Evolutionary conservation across 2,113 vertebrate genomes (phyloP).

Genomic region (Empidonax alnorum): DNA sequence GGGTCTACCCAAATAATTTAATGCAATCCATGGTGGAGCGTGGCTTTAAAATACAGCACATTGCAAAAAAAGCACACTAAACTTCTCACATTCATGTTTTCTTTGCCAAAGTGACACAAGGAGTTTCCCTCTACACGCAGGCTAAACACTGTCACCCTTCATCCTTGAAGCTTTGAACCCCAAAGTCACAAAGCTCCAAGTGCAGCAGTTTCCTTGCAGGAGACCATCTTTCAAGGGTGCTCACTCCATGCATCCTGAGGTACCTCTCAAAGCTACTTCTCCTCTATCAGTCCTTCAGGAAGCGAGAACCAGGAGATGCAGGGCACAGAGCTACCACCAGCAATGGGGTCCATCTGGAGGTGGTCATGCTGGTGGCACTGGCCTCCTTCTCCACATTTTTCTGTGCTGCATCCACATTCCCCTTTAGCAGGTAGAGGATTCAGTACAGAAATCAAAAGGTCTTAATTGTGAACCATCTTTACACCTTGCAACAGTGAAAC

Average conservation of each 20-base stretch:
- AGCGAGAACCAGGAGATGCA: neutral
- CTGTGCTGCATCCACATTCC: neutral
- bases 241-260: neutral
- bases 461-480: neutral
- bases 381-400: neutral
- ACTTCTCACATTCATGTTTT: neutral
- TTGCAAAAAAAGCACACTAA: neutral
- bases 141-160: accelerated
- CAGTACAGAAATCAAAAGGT: neutral
- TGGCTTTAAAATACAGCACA: neutral
- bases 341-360: neutral
- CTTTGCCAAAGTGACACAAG: accelerated
- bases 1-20: neutral
- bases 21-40: neutral
- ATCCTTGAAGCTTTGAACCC: neutral
- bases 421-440: neutral
- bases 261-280: neutral
- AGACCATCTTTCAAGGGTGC: neutral
- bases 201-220: neutral
- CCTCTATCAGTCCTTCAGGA: accelerated
- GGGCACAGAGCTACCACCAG: neutral
- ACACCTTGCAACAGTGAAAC: neutral
- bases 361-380: neutral
- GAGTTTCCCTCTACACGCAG: neutral
- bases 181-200: accelerated